Evolutionary conservation across 1,140 invertebrate genomes (phyloP), one percentile per base, ranked within the genome.

Genomic region (Apis florea): DNA sequence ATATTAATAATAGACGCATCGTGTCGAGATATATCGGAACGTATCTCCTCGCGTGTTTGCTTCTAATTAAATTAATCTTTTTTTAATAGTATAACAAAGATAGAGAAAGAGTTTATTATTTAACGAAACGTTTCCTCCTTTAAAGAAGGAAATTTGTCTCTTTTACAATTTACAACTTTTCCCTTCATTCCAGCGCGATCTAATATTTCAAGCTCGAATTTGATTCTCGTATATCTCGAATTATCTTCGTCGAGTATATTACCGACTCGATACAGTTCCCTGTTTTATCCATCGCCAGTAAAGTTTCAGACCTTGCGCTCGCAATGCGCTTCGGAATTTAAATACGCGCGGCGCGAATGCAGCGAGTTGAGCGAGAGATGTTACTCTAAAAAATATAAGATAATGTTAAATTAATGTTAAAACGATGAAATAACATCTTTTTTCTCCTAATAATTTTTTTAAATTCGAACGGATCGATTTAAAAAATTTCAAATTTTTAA

Each of bases 241-340:
- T 67, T 86, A 80, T 77, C 84, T 64, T 58, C 58, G 13, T 26
- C 61, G 10, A 67, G 51, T 73, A 82, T 4, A 9, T 89, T 89
- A 89, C 78, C 88, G 81, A 78, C 81, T 19, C 13, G 40, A 49
- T 56, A 31, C 31, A 72, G 71, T 59, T 87, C 26, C 53, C 83
- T 73, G 74, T 15, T 53, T 70, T 75, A 40, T 66, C 24, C 61
- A 1, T 56, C 69, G 53, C 6, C 68, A 40, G 79, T 83, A 81
- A 69, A 70, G 11, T 66, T 64, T 11, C 26, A 10, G 47, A 66
- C 24, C 59, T 47, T 49, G 1, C 11, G 17, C 8, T 58, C 3
- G 1, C 24, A 47, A 58, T 53, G n/a, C n/a, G n/a, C 73, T 84
- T 64, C 53, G 31, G 1, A 21, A 15, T 73, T 56, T 11, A n/a